Evolutionary conservation across 2,113 vertebrate genomes (phyloP).

Genomic region (Chloroceryle aenea): DNA sequence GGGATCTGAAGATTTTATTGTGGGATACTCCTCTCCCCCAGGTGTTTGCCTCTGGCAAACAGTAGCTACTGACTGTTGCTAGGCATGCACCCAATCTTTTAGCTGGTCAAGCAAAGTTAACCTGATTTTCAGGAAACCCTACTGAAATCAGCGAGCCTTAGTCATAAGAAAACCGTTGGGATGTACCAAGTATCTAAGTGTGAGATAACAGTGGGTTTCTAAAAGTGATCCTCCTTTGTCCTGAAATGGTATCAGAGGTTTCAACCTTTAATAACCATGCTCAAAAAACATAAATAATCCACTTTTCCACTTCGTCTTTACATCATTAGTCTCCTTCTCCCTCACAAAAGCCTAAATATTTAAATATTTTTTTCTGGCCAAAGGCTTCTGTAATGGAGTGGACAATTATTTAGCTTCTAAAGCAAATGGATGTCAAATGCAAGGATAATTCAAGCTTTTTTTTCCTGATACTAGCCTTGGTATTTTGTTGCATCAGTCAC

Average conservation of each 20-base stretch:
- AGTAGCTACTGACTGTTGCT: not conserved
- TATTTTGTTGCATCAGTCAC: constrained; percentile 7
- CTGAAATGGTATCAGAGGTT: not conserved
- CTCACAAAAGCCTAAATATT: not conserved
- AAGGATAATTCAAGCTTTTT: not conserved
- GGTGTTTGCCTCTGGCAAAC: not conserved
- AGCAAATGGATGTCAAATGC: not conserved
- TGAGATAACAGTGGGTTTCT: not conserved
- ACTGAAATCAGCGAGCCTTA: not conserved
- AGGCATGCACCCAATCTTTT: not conserved
- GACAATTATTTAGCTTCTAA: not conserved
- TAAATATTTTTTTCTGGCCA: not conserved
- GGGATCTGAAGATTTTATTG: not conserved
- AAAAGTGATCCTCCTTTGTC: not conserved
- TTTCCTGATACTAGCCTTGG: not conserved
- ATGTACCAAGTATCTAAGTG: not conserved
- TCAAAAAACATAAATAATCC: too few species aligned
- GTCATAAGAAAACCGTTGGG: not conserved
- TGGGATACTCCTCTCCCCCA: not conserved
- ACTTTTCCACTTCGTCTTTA: not conserved
- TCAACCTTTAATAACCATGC: not conserved
- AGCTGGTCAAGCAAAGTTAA: not conserved
- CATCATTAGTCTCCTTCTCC: not conserved
- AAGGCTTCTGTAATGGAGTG: not conserved
- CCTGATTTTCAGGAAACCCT: not conserved